phyloP scores from a whole-genome alignment of 2,113 vertebrate species.

The Gobius niger region DNA sequence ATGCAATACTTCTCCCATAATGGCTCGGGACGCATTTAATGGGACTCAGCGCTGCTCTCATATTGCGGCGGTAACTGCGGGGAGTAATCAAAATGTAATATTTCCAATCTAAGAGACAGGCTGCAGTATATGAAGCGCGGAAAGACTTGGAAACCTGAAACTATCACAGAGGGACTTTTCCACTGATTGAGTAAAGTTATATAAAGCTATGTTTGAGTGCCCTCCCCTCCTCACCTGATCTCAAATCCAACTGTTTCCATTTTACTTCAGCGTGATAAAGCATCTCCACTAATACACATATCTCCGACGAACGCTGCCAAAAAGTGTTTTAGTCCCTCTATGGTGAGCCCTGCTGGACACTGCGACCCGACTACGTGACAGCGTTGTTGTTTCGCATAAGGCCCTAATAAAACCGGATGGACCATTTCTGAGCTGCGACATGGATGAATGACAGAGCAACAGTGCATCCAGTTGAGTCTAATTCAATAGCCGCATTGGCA shows the following conservation, averaged over 20 bases:
- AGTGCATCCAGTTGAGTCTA: slow-evolving; percentile 24
- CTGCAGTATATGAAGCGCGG: not conserved
- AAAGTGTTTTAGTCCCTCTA: slow-evolving; percentile 70
- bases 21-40: slow-evolving; percentile 45
- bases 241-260: slow-evolving; percentile 52
- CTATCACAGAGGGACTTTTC: slow-evolving; percentile 11
- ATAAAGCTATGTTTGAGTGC: slow-evolving; percentile 20
- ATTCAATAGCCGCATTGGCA: slow-evolving; percentile 41
- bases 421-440: slow-evolving; percentile 37
- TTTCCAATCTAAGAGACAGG: slow-evolving; percentile 18
- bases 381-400: slow-evolving; percentile 27
- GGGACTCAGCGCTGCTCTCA: slow-evolving; percentile 49
- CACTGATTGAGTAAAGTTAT: not conserved
- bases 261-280: slow-evolving; percentile 61
- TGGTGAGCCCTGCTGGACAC: slow-evolving; percentile 58
- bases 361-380: slow-evolving; percentile 27
- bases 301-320: slow-evolving; percentile 55
- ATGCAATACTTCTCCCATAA: slow-evolving; percentile 54
- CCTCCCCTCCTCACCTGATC: slow-evolving; percentile 44
- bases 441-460: slow-evolving; percentile 31
- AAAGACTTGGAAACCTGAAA: not conserved
- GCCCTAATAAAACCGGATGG: slow-evolving; percentile 42
- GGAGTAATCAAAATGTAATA: slow-evolving; percentile 60
- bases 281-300: slow-evolving; percentile 49
- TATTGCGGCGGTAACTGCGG: slow-evolving; percentile 50